Conservation (phyloP, 2,113 vertebrate species). For the Uria lomvia region DNA sequence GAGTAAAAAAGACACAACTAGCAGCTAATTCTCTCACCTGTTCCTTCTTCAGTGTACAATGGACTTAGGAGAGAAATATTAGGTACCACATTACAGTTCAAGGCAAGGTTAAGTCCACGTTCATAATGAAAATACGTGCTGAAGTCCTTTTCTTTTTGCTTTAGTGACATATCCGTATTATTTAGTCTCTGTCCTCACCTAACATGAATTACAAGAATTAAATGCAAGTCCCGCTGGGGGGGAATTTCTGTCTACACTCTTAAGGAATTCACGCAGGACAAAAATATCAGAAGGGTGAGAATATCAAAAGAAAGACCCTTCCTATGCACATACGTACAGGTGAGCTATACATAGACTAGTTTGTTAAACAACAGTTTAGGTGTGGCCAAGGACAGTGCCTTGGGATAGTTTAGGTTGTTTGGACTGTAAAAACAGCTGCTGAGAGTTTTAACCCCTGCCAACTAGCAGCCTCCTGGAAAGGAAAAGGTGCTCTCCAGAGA, state of each 20-base stretch:
- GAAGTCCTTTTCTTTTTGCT: neutral
- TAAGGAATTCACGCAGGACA: neutral
- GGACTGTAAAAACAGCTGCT: neutral
- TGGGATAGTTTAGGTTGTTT: neutral
- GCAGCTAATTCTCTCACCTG: neutral
- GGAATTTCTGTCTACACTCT: neutral
- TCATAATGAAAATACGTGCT: fast-evolving
- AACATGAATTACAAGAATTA: neutral
- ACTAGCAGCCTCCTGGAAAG: neutral
- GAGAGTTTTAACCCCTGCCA: neutral
- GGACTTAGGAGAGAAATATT: neutral
- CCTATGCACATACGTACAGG: fast-evolving
- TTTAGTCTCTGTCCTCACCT: neutral
- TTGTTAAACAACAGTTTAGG: neutral
- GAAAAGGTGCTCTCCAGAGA: neutral
- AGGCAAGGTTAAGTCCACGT: neutral
- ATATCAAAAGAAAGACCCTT: neutral
- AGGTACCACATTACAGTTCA: neutral
- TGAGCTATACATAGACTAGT: neutral
- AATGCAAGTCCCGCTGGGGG: neutral
- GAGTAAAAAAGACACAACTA: neutral
- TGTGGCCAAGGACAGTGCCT: no score
- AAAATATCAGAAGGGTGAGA: neutral
- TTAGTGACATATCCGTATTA: neutral
- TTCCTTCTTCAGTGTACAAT: neutral